Base-by-base conservation (phyloP, 2,113 vertebrate genomes). In the Takifugu flavidus region DNA sequence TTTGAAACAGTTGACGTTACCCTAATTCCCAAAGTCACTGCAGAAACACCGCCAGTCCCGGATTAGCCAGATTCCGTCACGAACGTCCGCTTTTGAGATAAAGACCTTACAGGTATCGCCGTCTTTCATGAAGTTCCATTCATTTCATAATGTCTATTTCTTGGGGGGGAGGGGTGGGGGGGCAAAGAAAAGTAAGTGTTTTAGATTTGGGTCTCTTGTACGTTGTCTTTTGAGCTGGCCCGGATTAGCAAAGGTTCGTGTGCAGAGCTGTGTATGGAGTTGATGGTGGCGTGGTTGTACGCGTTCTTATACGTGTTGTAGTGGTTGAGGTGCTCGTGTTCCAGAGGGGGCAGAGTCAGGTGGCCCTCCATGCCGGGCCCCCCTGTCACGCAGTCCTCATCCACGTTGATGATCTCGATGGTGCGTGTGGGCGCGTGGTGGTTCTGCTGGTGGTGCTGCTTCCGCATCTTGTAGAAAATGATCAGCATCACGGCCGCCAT, bases 171-270 rank as follows among this genome's bases (percentile, higher is more conserved):
- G 29, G 6, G 4, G 4, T 3, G 29, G 29, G 29, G 29, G 29
- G 6, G 29, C 3, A 3, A 39, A 39, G 34, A 39, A 39, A 39
- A 39, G 34, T 39, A 8, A 47, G 15, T 15, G 63, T 57, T 57
- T 98, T 83, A 99, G 87, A 99, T 99, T 73, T 99, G 97, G 90
- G 97, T 99, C 93, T 99, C 97, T 94, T 99, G 97, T 84, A 99
- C 96, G 93, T 99, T 99, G 96, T 99, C 97, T 94, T 99, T 99
- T 26, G 97, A 99, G 91, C 94, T 96, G 89, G 96, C 96, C 90
- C 96, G 93, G 88, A 99, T 98, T 95, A 99, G 92, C 93, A 99
- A 98, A 92, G 97, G 97, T 97, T 99, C 97, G 90, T 99, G 97
- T 92, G 94, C 96, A 74, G 96, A 99, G 94, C 95, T 98, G 92